Conservation (phyloP, 2,113 vertebrate genomes). For the Perca flavescens region DNA sequence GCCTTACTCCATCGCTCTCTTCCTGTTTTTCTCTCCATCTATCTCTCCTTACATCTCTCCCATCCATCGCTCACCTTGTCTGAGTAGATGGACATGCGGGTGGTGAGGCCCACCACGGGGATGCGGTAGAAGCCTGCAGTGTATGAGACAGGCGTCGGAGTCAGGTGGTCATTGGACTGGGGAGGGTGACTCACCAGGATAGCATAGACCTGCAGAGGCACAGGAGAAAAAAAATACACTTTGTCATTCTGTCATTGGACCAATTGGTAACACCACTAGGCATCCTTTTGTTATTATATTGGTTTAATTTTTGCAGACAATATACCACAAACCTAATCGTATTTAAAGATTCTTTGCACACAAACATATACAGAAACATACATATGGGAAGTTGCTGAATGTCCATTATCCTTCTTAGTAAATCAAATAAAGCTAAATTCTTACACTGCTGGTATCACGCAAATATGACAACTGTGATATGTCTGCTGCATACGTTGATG, state of each 20-base stretch:
- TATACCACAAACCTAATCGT: neutral
- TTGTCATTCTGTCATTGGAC: conserved; percentile 46
- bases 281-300: neutral
- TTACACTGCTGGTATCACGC: neutral
- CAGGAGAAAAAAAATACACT: conserved; percentile 37
- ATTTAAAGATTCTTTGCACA: neutral
- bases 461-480: neutral
- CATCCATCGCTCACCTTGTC: conserved; percentile 91
- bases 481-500: neutral
- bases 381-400: neutral
- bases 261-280: neutral
- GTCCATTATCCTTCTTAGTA: neutral
- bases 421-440: neutral
- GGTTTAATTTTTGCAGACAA: neutral
- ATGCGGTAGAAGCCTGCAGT: conserved; percentile 99
- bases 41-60: conserved; percentile 4
- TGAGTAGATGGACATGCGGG: conserved; percentile 99
- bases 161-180: conserved; percentile 98
- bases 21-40: conserved; percentile 14
- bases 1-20: conserved; percentile 31
- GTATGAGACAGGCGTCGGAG: conserved; percentile 98
- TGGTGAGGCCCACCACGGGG: conserved; percentile 96
- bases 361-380: neutral
- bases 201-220: conserved; percentile 91
- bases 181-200: conserved; percentile 99